Base-by-base conservation (phyloP, 1,140 invertebrate species). In the Ridgeia piscesae region DNA sequence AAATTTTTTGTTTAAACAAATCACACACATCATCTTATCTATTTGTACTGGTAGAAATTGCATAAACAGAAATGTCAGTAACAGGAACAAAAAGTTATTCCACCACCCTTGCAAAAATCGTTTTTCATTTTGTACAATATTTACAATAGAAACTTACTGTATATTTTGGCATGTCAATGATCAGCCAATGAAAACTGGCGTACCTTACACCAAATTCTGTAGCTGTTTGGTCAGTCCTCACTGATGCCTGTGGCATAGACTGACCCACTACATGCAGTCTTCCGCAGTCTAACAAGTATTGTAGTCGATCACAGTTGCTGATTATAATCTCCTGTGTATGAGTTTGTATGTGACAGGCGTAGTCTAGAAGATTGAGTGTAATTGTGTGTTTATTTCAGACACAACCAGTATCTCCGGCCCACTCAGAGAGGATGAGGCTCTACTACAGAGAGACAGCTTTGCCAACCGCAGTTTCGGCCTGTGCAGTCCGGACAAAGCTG, bases 401-500 rank as follows among this genome's bases (percentile, higher is more conserved):
- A 77, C 58, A 31, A 11, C 4, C 42, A 77, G 58, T 21, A 31
- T 9, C 17, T 77, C 58, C 2, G 27, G 58, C 58, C 11, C 58
- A 14, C 17, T 77, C 11, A 8, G 27, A 21, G 58, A 77, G 14
- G 58, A 77, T 31, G 8, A 77, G 17, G 11, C 58, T 2, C 2
- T 77, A 31, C 58, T 77, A 77, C 58, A 77, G 58, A 77, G 58
- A 21, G 58, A 77, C 58, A 27, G 17, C 17, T 77, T 77, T 17
- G 35, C 89, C 77, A 77, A 77, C 58, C 58, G 58, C 58, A 77
- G 58, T 31, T 94, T 95, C 94, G 94, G 94, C 14, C 93, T 94
- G 9, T 93, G 93, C 42, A 94, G 94, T 93, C 93, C 94, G 6
- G 94, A 95, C 89, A 77, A 77, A 21, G 92, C 94, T n/a, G 93